These are phyloP conservation scores for Antennarius maculatus DNA, from an alignment of 2,797 vertebrate genomes.

Conservation along the genomic window DNA sequence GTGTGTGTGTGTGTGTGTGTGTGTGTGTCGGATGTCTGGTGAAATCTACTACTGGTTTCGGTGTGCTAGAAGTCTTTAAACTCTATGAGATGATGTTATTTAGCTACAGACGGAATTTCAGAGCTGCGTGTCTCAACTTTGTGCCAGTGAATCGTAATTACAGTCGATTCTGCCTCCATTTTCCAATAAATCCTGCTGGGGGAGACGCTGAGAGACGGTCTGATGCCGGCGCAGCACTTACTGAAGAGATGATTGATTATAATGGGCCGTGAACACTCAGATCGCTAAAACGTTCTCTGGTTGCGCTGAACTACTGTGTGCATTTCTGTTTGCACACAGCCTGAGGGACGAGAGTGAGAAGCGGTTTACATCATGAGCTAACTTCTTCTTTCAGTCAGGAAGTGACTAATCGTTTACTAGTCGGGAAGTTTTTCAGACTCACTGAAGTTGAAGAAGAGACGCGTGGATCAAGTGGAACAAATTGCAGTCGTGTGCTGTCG, in stretches of 20 bases:
- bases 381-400: conserved; percentile 71
- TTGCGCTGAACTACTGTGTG: not conserved
- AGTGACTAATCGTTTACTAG: conserved; percentile 32
- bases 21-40: no score
- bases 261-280: conserved; percentile 14
- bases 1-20: no score
- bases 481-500: not conserved
- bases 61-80: no score
- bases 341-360: conserved; percentile 5
- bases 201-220: conserved; percentile 26
- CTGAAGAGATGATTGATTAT: conserved; percentile 23
- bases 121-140: not conserved
- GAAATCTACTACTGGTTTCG: no score
- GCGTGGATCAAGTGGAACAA: not conserved
- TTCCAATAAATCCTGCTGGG: conserved; percentile 4
- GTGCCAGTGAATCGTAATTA: not conserved
- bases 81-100: not conserved
- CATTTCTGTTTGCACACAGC: not conserved
- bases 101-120: not conserved
- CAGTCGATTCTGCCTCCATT: conserved; percentile 8
- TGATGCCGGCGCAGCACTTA: conserved; percentile 25
- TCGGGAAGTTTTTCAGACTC: not conserved
- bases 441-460: no score
- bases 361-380: conserved; percentile 21
- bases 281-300: not conserved